Conservation (phyloP, 2,797 vertebrate species). For the Coreius guichenoti region DNA sequence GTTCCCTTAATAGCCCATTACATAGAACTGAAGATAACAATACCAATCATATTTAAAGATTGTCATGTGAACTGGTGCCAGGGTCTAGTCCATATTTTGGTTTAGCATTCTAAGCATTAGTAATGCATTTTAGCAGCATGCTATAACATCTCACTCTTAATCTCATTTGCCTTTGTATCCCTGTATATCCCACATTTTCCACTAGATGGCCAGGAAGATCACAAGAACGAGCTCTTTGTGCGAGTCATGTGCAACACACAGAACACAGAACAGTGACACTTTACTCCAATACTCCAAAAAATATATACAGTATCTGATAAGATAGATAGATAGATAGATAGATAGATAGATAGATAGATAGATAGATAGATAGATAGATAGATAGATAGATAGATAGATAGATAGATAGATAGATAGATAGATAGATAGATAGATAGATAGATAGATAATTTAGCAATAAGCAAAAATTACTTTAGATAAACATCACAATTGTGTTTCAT, state of each 20-base stretch:
- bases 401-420: not conserved
- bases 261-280: not conserved
- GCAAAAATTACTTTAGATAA: no score
- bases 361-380: not conserved
- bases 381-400: not conserved
- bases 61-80: not conserved
- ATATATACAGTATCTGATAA: not conserved
- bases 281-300: not conserved
- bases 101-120: not conserved
- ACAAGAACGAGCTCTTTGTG: conserved; percentile 65
- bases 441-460: no score
- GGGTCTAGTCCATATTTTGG: not conserved
- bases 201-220: conserved; percentile 83
- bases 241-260: not conserved
- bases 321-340: not conserved
- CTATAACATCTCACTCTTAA: not conserved
- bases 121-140: not conserved
- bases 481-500: no score
- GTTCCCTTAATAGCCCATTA: not conserved
- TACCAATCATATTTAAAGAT: not conserved
- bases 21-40: not conserved
- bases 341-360: not conserved
- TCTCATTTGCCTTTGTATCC: conserved; percentile 50
- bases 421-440: not conserved
- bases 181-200: conserved; percentile 67